These are phyloP conservation scores for Volucella inanis DNA, from an alignment of 2,888 invertebrate species.

Conservation along the genomic window DNA sequence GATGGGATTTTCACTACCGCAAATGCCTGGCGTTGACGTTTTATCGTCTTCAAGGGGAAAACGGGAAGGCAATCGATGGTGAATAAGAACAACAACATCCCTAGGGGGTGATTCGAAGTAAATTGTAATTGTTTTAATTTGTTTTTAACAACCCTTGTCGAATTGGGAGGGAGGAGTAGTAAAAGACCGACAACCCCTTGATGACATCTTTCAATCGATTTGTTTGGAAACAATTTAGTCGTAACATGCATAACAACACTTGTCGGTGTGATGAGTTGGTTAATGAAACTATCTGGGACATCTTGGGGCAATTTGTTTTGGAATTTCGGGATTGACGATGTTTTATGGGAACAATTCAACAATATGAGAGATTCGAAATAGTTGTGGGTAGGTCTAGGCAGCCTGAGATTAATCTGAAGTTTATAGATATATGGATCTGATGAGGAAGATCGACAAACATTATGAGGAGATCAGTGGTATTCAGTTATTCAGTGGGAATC, in stretches of 20 bases:
- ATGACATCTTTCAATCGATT: constrained; percentile 20
- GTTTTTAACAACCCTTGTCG: constrained; percentile 34
- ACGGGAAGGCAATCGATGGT: background rate
- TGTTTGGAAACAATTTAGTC: constrained; percentile 49
- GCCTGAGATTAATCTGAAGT: too few relatives aligned
- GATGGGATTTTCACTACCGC: background rate
- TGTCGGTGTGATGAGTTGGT: constrained; percentile 14
- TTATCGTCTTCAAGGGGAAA: constrained; percentile 44
- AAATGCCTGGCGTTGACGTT: constrained; percentile 22
- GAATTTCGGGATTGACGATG: constrained; percentile 16
- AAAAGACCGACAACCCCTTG: constrained; percentile 20
- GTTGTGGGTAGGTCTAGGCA: too few relatives aligned
- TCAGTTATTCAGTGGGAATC: too few relatives aligned
- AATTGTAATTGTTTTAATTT: constrained; percentile 49
- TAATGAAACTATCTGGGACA: constrained; percentile 33
- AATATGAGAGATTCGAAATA: too few relatives aligned
- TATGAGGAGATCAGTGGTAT: too few relatives aligned
- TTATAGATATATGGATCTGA: too few relatives aligned
- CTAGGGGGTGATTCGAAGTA: constrained; percentile 44
- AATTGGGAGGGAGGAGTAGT: background rate
- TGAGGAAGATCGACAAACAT: too few relatives aligned
- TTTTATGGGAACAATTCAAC: constrained; percentile 18
- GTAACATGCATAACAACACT: constrained; percentile 48
- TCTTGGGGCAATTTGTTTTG: constrained; percentile 30
- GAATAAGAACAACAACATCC: constrained; percentile 15